Evolutionary conservation across 2,797 vertebrate genomes (phyloP).

Genomic region (Dallia pectoralis): DNA sequence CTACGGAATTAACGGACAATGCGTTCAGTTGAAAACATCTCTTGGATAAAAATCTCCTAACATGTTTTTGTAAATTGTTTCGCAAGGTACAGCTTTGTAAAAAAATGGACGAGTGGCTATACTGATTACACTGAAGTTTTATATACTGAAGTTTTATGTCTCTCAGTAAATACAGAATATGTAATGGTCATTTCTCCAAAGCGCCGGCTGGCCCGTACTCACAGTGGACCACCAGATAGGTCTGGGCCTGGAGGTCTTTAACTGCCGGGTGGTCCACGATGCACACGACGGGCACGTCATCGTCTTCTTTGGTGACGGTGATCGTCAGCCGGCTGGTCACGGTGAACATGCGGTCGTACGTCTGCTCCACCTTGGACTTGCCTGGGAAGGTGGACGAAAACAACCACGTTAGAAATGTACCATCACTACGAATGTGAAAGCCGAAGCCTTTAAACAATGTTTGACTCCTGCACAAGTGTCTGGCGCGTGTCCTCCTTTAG

Average conservation of each 20-base stretch:
- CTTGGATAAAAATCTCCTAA: too few relatives aligned
- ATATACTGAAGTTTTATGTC: background rate
- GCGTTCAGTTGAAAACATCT: too few relatives aligned
- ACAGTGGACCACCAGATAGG: conserved; percentile 96
- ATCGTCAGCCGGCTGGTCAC: conserved; percentile 90
- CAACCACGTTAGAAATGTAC: background rate
- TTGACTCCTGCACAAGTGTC: background rate
- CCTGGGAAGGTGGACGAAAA: conserved; percentile 61
- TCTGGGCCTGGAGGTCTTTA: conserved; percentile 92
- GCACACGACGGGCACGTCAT: conserved; percentile 87
- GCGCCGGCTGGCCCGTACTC: conserved; percentile 65
- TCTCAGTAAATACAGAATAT: background rate
- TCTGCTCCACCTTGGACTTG: conserved; percentile 86
- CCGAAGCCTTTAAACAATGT: background rate
- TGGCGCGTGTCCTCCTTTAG: background rate
- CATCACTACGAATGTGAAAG: background rate
- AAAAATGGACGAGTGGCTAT: too few relatives aligned
- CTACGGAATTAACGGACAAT: too few relatives aligned
- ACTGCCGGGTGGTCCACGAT: conserved; percentile 95
- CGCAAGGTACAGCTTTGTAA: background rate
- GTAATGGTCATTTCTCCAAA: background rate
- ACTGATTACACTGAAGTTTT: background rate
- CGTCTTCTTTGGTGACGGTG: conserved; percentile 88
- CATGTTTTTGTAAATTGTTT: background rate
- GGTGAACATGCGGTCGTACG: conserved; percentile 92